phyloP scores from a whole-genome alignment of 2,797 vertebrate genomes.

The Bucorvus abyssinicus region DNA sequence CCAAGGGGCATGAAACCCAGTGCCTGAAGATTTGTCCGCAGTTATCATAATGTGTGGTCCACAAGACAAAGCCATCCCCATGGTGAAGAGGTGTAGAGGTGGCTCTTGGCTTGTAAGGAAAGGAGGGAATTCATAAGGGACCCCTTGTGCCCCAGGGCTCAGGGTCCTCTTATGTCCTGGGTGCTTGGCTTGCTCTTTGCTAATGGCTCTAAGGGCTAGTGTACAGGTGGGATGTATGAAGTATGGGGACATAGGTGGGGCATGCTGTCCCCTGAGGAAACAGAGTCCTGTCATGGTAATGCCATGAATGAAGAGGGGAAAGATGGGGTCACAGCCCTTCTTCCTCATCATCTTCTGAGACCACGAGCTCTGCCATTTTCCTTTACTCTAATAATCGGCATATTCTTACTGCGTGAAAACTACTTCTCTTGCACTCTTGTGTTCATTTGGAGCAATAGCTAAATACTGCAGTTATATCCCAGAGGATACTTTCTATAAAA shows the following conservation, averaged over 20 bases:
- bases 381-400: neutral
- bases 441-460: neutral
- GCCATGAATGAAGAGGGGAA: neutral
- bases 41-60: rapidly evolving
- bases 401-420: neutral
- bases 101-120: neutral
- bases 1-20: neutral
- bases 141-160: neutral
- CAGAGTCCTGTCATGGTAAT: rapidly evolving
- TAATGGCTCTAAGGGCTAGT: neutral
- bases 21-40: neutral
- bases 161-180: rapidly evolving
- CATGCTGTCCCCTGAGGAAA: neutral
- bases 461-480: neutral
- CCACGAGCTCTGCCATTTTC: neutral
- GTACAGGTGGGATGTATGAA: rapidly evolving
- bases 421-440: neutral
- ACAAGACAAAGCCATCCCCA: rapidly evolving
- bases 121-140: neutral
- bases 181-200: neutral
- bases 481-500: neutral
- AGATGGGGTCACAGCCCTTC: neutral
- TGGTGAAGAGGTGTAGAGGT: neutral
- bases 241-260: too few species aligned
- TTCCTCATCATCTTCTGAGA: neutral